Evolutionary conservation across 2,888 invertebrate genomes (phyloP).

Genomic region (Scaptomyza caliginosa): DNA sequence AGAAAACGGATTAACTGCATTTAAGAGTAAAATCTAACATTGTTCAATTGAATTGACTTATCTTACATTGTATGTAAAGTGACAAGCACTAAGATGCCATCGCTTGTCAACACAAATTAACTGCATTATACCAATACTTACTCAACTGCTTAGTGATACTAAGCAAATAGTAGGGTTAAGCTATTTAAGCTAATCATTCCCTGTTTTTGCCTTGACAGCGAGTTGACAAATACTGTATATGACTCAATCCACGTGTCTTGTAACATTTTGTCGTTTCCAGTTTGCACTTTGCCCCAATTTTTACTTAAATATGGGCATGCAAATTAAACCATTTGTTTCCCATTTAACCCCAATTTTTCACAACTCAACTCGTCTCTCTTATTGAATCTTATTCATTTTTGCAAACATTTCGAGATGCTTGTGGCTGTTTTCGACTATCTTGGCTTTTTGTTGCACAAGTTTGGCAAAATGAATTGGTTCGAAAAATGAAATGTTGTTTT

Average conservation of each 20-base stretch:
- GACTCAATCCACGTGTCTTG: constrained; percentile 5
- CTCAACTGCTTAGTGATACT: not conserved
- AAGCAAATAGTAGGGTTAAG: not conserved
- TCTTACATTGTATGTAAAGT: not conserved
- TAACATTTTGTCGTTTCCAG: constrained; percentile 4
- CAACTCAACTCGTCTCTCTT: constrained; percentile 30
- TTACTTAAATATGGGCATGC: constrained; percentile 29
- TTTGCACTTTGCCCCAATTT: constrained; percentile 56
- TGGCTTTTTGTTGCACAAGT: constrained; percentile 61
- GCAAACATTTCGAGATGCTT: constrained; percentile 56
- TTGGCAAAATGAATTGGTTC: constrained; percentile 61
- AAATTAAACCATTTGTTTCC: constrained; percentile 63
- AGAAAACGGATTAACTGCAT: not conserved
- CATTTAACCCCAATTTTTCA: constrained; percentile 63
- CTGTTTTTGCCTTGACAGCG: not conserved
- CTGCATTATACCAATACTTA: not conserved
- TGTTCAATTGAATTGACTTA: not conserved
- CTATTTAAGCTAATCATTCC: not conserved
- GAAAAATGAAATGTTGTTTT: constrained; percentile 12
- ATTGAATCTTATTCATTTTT: constrained; percentile 21
- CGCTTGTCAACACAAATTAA: not conserved
- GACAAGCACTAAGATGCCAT: not conserved
- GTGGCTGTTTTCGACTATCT: constrained; percentile 23
- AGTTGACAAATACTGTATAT: not conserved
- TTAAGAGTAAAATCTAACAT: not conserved